phyloP scores from a whole-genome alignment of 2,797 vertebrate genomes.

The Xyrichtys novacula region DNA sequence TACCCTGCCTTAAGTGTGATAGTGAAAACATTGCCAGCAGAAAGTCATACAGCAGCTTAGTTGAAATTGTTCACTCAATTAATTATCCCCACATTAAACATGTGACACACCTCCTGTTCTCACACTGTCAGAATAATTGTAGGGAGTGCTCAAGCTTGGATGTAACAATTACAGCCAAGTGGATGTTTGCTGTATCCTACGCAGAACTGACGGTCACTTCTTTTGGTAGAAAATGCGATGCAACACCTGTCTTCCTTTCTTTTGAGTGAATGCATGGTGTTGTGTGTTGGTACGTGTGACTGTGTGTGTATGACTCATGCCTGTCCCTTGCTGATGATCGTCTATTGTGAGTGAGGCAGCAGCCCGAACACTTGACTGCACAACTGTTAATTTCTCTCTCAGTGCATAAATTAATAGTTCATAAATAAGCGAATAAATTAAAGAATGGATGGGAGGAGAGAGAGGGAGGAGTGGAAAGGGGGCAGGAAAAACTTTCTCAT shows the following conservation, averaged over 20 bases:
- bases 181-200: constrained; percentile 40
- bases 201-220: constrained; percentile 57
- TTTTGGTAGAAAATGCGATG: constrained; percentile 49
- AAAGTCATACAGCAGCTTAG: constrained; percentile 39
- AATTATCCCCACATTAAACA: constrained; percentile 49
- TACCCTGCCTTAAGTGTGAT: constrained; percentile 13
- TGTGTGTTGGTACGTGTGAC: constrained; percentile 26
- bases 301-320: constrained; percentile 48
- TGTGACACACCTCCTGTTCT: constrained; percentile 38
- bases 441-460: constrained; percentile 80
- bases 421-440: constrained; percentile 89
- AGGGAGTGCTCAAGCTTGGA: constrained; percentile 36
- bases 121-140: constrained; percentile 20
- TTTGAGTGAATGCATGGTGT: constrained; percentile 33
- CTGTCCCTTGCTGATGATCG: constrained; percentile 67
- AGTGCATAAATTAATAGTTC: constrained; percentile 84
- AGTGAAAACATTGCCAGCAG: constrained; percentile 39
- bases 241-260: constrained; percentile 42
- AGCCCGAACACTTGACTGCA: constrained; percentile 80
- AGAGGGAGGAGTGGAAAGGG: constrained; percentile 71
- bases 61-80: constrained; percentile 49
- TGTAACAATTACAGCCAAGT: constrained; percentile 60
- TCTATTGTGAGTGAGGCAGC: constrained; percentile 67
- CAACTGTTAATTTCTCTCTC: constrained; percentile 84
- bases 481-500: constrained; percentile 85